These are phyloP conservation scores for Pocillopora meandrina DNA, from an alignment of 92 coral and sea anemone species.

Conservation along the genomic window DNA sequence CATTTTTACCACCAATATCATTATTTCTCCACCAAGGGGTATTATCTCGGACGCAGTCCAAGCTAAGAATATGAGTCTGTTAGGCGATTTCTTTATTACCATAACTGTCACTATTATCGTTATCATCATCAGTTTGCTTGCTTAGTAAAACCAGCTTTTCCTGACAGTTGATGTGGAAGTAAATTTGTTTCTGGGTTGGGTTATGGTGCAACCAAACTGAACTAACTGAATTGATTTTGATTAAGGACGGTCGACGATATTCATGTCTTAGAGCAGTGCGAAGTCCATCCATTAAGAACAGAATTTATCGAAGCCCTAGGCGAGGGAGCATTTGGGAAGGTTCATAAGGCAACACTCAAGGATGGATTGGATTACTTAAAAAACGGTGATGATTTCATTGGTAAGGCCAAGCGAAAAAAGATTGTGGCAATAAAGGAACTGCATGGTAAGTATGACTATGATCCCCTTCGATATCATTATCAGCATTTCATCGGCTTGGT, in stretches of 20 bases:
- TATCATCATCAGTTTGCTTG: too few relatives aligned
- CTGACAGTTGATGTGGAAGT: too few relatives aligned
- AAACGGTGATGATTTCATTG: neutral
- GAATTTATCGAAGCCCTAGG: neutral
- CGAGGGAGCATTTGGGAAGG: slow-evolving; percentile 13
- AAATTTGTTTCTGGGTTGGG: too few relatives aligned
- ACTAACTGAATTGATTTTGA: neutral
- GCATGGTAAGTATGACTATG: neutral
- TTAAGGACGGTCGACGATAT: neutral
- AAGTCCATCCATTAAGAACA: slow-evolving; percentile 19
- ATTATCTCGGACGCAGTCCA: too few relatives aligned
- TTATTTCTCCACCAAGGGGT: too few relatives aligned
- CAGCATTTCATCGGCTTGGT: too few relatives aligned
- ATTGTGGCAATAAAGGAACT: neutral
- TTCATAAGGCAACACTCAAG: slow-evolving; percentile 16
- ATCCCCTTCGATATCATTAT: neutral
- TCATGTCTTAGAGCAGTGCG: neutral
- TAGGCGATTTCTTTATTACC: too few relatives aligned
- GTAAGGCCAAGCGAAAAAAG: neutral
- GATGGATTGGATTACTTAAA: slow-evolving; percentile 1
- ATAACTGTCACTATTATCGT: too few relatives aligned
- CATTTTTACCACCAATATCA: too few relatives aligned
- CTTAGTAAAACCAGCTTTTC: too few relatives aligned
- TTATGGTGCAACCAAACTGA: too few relatives aligned
- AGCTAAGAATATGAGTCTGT: too few relatives aligned